Evolutionary conservation across 1,140 invertebrate genomes (phyloP).

Genomic region (Sycophila sp.): DNA sequence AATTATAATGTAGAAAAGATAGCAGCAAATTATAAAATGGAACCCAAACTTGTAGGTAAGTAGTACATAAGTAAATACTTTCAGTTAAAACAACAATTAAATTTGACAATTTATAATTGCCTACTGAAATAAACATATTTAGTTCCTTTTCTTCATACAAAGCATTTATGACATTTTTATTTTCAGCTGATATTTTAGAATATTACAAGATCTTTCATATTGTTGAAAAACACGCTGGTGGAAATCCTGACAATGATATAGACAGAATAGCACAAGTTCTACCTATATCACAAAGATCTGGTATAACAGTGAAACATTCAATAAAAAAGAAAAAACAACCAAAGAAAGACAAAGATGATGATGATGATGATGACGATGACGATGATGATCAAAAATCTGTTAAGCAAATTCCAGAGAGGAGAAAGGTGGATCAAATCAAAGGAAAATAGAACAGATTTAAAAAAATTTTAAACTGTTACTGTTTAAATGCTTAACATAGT

Average conservation of each 20-base stretch:
- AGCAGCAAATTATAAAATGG: slow-evolving; percentile 74
- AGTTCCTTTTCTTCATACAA: neutral
- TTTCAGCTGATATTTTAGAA: slow-evolving; percentile 67
- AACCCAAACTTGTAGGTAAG: slow-evolving; percentile 70
- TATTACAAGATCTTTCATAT: slow-evolving; percentile 68
- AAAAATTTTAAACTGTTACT: slow-evolving; percentile 11
- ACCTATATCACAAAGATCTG: neutral
- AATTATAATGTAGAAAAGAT: slow-evolving; percentile 69
- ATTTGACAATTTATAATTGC: slow-evolving; percentile 15
- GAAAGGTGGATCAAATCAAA: neutral
- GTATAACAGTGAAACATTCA: neutral
- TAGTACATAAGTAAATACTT: too few relatives aligned
- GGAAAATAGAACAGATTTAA: neutral
- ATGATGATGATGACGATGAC: slow-evolving; percentile 30
- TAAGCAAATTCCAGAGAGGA: neutral
- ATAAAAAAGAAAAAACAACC: neutral
- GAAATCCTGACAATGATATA: too few relatives aligned
- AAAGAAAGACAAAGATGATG: neutral
- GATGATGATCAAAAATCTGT: neutral
- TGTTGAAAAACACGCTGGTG: slow-evolving; percentile 41
- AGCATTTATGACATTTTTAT: neutral
- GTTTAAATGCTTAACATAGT: neutral
- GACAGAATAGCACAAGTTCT: too few relatives aligned
- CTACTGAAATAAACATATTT: too few relatives aligned
- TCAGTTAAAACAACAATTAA: too few relatives aligned